A percentile compares a stretch with the other conserved stretches of the same genome.
Evolutionary conservation across 2,797 vertebrate genomes (phyloP).

Genomic region (Leptoclinus maculatus): DNA sequence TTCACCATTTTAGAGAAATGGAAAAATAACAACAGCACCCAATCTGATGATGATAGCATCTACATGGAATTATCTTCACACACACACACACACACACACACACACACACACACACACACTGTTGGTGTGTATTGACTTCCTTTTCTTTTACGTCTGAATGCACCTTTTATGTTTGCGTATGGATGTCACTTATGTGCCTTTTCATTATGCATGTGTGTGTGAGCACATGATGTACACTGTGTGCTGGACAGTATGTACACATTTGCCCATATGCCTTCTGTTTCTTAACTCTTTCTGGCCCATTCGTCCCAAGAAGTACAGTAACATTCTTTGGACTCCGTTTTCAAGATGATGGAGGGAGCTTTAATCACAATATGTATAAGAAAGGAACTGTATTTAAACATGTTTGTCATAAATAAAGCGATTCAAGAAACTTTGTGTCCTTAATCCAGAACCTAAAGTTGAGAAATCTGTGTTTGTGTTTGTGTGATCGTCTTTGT

Average conservation of each 20-base stretch:
- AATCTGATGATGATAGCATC: slow-evolving; percentile 2
- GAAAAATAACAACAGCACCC: slow-evolving; percentile 16
- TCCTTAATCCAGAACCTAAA: background rate
- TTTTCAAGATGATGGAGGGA: background rate
- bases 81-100: background rate
- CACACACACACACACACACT: background rate
- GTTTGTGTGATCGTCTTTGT: slow-evolving; percentile 10
- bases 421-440: background rate
- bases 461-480: slow-evolving; percentile 12
- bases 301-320: background rate
- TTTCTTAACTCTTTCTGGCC: background rate
- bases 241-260: background rate
- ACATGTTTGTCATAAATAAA: background rate
- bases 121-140: background rate
- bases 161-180: background rate
- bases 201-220: background rate
- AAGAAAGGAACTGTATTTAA: background rate
- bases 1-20: slow-evolving; percentile 31
- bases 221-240: background rate
- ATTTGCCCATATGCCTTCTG: background rate
- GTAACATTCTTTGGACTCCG: background rate
- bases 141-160: background rate
- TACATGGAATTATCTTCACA: background rate
- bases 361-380: background rate
- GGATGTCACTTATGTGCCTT: background rate